Conservation (phyloP, 2,113 vertebrate species). For the Perognathus longimembris region DNA sequence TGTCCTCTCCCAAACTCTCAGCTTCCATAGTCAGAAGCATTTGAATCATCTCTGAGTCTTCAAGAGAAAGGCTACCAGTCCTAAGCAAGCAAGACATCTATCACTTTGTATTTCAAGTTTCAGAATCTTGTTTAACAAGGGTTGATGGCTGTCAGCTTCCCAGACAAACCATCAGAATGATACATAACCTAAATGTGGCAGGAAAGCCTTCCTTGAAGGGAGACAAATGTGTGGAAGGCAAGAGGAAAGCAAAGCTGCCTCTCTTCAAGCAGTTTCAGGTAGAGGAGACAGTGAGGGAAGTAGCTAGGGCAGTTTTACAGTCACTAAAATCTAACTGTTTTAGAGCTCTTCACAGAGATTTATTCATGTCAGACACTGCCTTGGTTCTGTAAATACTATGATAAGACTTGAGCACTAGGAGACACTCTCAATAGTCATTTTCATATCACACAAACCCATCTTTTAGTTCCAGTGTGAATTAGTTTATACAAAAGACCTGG, state of each 20-base stretch:
- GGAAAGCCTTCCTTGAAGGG: background rate
- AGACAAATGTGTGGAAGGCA: background rate
- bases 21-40: background rate
- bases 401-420: background rate
- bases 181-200: conserved; percentile 12
- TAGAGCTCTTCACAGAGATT: background rate
- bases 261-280: background rate
- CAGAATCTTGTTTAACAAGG: conserved; percentile 66
- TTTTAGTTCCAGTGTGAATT: background rate
- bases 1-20: conserved; percentile 19
- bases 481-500: background rate
- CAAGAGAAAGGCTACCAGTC: conserved; percentile 22
- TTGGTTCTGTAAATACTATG: background rate
- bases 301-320: background rate
- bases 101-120: conserved; percentile 67
- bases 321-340: background rate
- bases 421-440: background rate
- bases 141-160: conserved; percentile 63
- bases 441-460: background rate
- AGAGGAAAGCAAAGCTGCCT: background rate
- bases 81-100: conserved; percentile 68
- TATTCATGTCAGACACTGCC: background rate
- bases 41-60: conserved; percentile 47
- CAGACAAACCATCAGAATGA: conserved; percentile 46
- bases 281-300: background rate